Percentiles rank a stretch among this genome's conserved stretches.
phyloP scores from a whole-genome alignment of 2,888 invertebrate species.

The Nomada ferruginata region DNA sequence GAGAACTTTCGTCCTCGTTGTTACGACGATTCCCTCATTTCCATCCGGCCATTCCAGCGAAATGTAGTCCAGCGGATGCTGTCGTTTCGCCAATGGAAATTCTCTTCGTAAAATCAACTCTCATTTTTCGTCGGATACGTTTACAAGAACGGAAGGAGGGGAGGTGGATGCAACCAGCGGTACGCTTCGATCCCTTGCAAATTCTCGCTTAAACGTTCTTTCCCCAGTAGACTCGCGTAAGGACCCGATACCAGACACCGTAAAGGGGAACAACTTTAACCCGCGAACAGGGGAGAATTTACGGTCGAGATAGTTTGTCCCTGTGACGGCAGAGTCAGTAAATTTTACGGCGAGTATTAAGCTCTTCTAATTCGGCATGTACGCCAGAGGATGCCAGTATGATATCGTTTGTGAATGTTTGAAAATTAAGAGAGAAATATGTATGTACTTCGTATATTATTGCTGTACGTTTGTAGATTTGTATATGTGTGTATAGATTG shows the following conservation, averaged over 20 bases:
- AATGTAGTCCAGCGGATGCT: not conserved
- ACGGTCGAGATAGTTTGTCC: slow-evolving; percentile 23
- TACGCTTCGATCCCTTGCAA: slow-evolving; percentile 1
- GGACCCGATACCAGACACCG: not conserved
- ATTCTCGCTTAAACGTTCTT: slow-evolving; percentile 19
- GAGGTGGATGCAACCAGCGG: not conserved
- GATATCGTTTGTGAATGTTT: slow-evolving; percentile 32
- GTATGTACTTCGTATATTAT: not conserved
- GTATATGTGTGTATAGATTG: no score
- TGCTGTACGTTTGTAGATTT: not conserved
- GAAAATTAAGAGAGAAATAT: slow-evolving; percentile 43
- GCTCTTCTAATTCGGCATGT: slow-evolving; percentile 1
- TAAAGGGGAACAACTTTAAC: slow-evolving; percentile 19
- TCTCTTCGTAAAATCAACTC: not conserved
- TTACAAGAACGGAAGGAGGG: not conserved
- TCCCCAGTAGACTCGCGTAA: not conserved
- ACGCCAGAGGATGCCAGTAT: not conserved
- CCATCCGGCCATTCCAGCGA: slow-evolving; percentile 1
- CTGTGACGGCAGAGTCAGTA: not conserved
- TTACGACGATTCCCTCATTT: slow-evolving; percentile 19
- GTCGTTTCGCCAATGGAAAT: slow-evolving; percentile 7
- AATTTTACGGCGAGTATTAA: slow-evolving; percentile 19
- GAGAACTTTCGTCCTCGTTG: slow-evolving; percentile 12
- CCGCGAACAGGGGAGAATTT: slow-evolving; percentile 9
- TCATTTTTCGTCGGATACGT: slow-evolving; percentile 9